Conservation (phyloP, 92 coral and sea anemone species). For the Zoanthus solanderi region DNA sequence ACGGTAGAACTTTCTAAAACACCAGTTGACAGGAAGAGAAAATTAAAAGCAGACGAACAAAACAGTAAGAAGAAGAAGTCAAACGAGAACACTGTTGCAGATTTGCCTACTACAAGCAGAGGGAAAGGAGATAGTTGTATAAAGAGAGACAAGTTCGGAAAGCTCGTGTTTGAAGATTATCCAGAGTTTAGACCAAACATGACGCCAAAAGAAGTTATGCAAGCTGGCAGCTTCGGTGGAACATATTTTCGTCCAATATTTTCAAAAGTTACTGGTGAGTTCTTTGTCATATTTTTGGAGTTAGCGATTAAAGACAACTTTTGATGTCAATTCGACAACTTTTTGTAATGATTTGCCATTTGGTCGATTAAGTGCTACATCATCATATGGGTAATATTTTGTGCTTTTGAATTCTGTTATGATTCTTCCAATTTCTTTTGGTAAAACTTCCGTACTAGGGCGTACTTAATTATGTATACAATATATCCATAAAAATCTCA, state of each 20-base stretch:
- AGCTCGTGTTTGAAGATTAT: slow-evolving; percentile 73
- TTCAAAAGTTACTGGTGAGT: slow-evolving; percentile 79
- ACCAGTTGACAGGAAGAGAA: slow-evolving; percentile 17
- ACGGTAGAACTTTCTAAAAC: neutral
- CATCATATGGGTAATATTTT: too few species aligned
- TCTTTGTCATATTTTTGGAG: too few species aligned
- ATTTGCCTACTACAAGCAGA: neutral
- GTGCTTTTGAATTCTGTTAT: too few species aligned
- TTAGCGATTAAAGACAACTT: too few species aligned
- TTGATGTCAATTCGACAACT: too few species aligned
- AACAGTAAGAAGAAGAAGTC: slow-evolving; percentile 10
- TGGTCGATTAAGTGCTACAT: too few species aligned
- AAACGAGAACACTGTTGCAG: neutral
- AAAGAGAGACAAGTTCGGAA: slow-evolving; percentile 77
- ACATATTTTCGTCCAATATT: slow-evolving; percentile 79
- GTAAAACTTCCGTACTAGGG: too few species aligned
- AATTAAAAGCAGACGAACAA: slow-evolving; percentile 9
- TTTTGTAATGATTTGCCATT: too few species aligned
- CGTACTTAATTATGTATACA: too few species aligned
- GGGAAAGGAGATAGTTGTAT: slow-evolving; percentile 28
- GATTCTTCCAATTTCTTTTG: too few species aligned
- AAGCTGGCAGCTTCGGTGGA: slow-evolving; percentile 90
- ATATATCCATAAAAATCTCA: too few species aligned
- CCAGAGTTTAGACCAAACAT: slow-evolving; percentile 86
- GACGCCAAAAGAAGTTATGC: slow-evolving; percentile 86